Conservation (phyloP, 2,797 vertebrate genomes). For the Lycodopsis pacificus region DNA sequence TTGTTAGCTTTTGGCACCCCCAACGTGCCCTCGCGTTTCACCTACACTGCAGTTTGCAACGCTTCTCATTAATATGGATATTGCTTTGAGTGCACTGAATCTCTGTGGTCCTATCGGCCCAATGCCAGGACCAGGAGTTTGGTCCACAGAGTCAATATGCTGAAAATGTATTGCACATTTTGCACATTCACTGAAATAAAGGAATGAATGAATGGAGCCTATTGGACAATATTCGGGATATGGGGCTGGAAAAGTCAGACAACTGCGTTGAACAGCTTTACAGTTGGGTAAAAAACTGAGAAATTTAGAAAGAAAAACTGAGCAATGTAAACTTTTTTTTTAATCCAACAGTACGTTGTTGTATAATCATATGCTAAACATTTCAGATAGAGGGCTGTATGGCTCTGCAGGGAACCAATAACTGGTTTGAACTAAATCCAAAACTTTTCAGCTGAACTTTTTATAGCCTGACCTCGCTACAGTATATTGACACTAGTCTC, state of each 20-base stretch:
- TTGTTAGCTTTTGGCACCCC: constrained; percentile 18
- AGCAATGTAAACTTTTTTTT: not conserved
- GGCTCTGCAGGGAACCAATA: not conserved
- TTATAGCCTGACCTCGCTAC: not conserved
- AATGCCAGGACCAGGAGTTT: constrained; percentile 19
- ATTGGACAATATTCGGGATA: not conserved
- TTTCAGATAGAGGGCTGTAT: not conserved
- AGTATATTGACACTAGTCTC: not conserved
- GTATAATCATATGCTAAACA: not conserved
- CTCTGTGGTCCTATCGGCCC: constrained; percentile 5
- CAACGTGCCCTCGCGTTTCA: constrained; percentile 26
- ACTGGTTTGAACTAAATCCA: not conserved
- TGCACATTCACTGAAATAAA: constrained; percentile 13
- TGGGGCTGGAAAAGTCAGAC: not conserved
- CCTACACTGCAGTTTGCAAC: constrained; percentile 27
- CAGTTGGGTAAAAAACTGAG: not conserved
- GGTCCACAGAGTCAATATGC: constrained; percentile 28
- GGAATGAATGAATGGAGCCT: not conserved
- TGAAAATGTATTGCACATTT: constrained; percentile 15
- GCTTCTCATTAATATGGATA: constrained; percentile 46
- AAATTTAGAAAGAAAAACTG: not conserved
- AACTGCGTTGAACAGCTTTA: not conserved
- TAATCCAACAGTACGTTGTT: not conserved
- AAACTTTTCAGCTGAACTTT: not conserved
- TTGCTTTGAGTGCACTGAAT: constrained; percentile 20